Evolutionary conservation across 2,797 vertebrate genomes (phyloP).

Genomic region (Cyprinella venusta): DNA sequence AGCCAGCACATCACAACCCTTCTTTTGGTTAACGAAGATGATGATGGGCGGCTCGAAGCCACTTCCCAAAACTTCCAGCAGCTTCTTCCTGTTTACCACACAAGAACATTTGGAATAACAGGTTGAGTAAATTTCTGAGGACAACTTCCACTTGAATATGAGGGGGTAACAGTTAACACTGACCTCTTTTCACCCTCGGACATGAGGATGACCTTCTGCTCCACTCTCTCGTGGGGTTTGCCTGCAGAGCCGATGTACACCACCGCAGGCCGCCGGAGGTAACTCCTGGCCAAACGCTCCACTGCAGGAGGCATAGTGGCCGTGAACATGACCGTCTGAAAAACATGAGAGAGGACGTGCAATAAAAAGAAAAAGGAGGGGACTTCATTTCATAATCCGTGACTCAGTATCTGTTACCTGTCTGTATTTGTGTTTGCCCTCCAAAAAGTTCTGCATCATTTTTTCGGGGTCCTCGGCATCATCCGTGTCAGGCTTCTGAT

Average conservation of each 20-base stretch:
- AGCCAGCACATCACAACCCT: constrained; percentile 95
- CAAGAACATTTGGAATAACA: neutral
- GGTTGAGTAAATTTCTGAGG: neutral
- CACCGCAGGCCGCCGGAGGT: constrained; percentile 92
- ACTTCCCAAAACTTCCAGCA: constrained; percentile 89
- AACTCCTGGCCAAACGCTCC: constrained; percentile 93
- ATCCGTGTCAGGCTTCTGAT: constrained; percentile 97
- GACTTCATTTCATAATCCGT: too few relatives aligned
- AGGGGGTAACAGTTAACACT: neutral
- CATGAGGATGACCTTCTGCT: constrained; percentile 98
- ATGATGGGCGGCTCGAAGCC: constrained; percentile 98
- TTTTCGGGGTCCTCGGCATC: constrained; percentile 98
- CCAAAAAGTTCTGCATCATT: constrained; percentile 92
- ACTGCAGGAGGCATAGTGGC: constrained; percentile 97
- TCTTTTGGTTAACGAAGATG: constrained; percentile 99
- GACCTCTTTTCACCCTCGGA: constrained; percentile 96
- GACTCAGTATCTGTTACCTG: constrained; percentile 76
- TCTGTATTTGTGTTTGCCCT: constrained; percentile 98
- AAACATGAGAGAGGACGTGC: neutral
- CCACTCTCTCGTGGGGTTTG: constrained; percentile 97
- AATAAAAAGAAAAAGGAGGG: neutral
- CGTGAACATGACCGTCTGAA: constrained; percentile 98
- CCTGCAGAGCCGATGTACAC: constrained; percentile 98
- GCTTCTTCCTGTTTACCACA: constrained; percentile 87
- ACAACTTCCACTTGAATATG: neutral